Conservation (phyloP, 2,888 invertebrate species). For the Oscheius sp. region DNA sequence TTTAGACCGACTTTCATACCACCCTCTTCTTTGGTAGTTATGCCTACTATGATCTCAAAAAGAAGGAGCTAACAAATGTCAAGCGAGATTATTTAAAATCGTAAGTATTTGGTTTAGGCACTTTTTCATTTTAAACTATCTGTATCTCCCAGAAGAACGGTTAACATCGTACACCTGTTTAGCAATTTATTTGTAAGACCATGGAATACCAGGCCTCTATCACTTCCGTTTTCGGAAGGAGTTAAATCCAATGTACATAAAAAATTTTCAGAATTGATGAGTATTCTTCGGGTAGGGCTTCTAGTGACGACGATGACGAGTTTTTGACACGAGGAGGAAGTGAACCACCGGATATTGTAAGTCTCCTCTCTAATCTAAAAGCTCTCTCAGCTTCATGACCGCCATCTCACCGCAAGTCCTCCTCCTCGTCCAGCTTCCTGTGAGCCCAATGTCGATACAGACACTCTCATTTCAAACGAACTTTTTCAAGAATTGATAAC, state of each 20-base stretch:
- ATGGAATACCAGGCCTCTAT: no score
- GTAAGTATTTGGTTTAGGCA: no score
- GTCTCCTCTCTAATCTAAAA: no score
- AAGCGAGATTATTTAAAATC: no score
- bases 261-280: no score
- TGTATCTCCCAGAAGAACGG: no score
- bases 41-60: constrained; percentile 50
- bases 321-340: constrained; percentile 17
- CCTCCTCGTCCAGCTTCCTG: constrained; percentile 10
- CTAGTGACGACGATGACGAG: constrained; percentile 13
- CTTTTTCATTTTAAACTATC: no score
- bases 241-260: no score
- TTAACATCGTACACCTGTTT: no score
- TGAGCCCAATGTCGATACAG: constrained; percentile 24
- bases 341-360: constrained; percentile 27
- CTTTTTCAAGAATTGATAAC: background rate
- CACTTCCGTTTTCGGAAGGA: no score
- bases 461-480: constrained; percentile 7
- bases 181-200: no score
- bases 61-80: background rate
- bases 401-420: background rate
- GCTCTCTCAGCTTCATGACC: background rate
- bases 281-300: background rate
- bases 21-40: constrained; percentile 63
- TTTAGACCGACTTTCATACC: constrained; percentile 55